A percentile compares a stretch with the other conserved stretches of the same genome.
phyloP scores from a whole-genome alignment of 1,140 invertebrate species.

The Caenorhabditis tropicalis region DNA sequence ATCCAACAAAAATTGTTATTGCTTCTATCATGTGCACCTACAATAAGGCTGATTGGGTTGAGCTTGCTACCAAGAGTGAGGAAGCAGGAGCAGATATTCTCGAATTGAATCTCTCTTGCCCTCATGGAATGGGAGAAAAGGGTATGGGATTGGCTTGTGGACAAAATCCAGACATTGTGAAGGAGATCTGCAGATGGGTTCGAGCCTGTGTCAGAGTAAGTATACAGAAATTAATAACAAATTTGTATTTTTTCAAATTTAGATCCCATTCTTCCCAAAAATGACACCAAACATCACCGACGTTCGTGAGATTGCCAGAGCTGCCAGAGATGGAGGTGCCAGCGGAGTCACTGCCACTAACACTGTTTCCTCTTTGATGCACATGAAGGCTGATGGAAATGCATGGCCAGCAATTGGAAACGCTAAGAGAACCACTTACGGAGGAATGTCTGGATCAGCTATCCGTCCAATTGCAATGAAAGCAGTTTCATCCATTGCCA shows the following conservation, averaged over 20 bases:
- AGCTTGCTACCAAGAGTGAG: conserved; percentile 81
- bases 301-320: conserved; percentile 85
- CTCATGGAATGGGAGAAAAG: conserved; percentile 96
- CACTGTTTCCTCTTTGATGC: conserved; percentile 92
- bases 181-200: conserved; percentile 90
- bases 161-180: conserved; percentile 86
- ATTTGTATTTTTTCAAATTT: conserved; percentile 72
- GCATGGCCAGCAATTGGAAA: conserved; percentile 90
- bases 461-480: conserved; percentile 88
- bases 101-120: conserved; percentile 94
- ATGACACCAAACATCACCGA: conserved; percentile 96
- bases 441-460: conserved; percentile 93
- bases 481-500: conserved; percentile 86
- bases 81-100: conserved; percentile 87
- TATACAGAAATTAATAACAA: background rate
- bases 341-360: conserved; percentile 95
- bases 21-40: conserved; percentile 95
- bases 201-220: conserved; percentile 72
- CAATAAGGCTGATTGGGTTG: conserved; percentile 84
- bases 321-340: conserved; percentile 88
- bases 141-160: conserved; percentile 95
- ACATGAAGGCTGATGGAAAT: conserved; percentile 80
- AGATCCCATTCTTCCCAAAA: conserved; percentile 97
- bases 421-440: conserved; percentile 86
- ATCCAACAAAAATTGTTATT: conserved; percentile 89